Evolutionary conservation across 1,140 invertebrate species (phyloP), one percentile per base, ranked within the genome.

Genomic region (Papilio glaucus): DNA sequence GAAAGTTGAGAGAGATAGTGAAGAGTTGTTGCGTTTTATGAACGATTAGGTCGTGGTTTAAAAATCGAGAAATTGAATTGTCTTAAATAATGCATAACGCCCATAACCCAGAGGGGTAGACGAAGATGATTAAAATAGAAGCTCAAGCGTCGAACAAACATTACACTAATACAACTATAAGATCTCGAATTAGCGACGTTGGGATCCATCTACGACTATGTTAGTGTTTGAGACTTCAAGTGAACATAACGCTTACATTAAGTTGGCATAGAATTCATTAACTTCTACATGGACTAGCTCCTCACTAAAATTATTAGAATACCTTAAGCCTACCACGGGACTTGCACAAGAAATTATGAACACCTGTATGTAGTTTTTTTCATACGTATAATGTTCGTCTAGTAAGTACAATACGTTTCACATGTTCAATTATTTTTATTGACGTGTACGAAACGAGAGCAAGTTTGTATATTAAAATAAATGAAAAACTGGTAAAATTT

Each of bases 271-370:
- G 78, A 83, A 87, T 84, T 82, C 84, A 84, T 82, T 89, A 87
- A 86, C 74, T 53, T 76, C 84, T 89, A 89, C 81, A 67, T 83
- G 86, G 90, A 90, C 88, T 90, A 90, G 88, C 78, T 90, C 88
- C 87, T 88, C 81, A 87, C 77, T 90, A 88, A 83, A 76, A 73
- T 84, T 89, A 89, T 74, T 74, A 81, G 75, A 81, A 78, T 76
- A 74, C 77, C 72, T 60, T 72, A 72, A 73, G 41, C 77, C 74
- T 82, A 79, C 71, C 61, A 72, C 74, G 77, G 81, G 84, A 81
- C 74, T 71, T 74, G 15, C 62, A 70, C 61, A 49, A 67, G 12
- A 60, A 73, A n/a, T n/a, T n/a, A n/a, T n/a, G n/a, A n/a, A n/a
- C n/a, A n/a, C n/a, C n/a, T n/a, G n/a, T n/a, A n/a, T n/a, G n/a